These are phyloP conservation scores for Strigops habroptila DNA, from an alignment of 2,113 vertebrate species.

Conservation along the genomic window DNA sequence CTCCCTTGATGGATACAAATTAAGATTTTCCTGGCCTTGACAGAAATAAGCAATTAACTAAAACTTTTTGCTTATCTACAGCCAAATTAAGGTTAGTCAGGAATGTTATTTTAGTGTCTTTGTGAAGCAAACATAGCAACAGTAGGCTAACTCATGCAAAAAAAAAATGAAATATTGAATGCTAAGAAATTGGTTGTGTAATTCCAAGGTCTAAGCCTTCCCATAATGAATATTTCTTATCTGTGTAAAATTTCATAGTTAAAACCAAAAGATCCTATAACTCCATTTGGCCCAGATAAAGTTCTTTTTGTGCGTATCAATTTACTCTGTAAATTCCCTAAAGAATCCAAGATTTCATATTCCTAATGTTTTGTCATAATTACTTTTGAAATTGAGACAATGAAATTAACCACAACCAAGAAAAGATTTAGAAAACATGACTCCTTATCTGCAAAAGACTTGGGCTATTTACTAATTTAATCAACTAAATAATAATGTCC, in stretches of 20 bases:
- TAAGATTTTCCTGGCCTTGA: conserved; percentile 26
- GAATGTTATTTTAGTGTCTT: not conserved
- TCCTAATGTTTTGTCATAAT: not conserved
- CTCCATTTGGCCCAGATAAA: not conserved
- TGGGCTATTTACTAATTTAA: not conserved
- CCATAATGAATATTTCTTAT: not conserved
- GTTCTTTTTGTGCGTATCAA: not conserved
- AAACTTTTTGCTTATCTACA: not conserved
- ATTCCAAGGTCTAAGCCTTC: not conserved
- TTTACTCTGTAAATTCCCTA: not conserved
- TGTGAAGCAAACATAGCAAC: not conserved
- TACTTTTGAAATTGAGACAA: not conserved
- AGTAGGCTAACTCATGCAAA: not conserved
- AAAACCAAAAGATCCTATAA: not conserved
- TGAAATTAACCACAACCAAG: not conserved
- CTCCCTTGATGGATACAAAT: not conserved
- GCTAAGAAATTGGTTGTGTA: not conserved
- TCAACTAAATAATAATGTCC: not conserved
- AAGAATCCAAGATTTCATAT: not conserved
- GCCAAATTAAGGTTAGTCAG: not conserved
- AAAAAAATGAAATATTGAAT: not conserved
- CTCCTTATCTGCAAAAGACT: not conserved
- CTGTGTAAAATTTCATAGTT: not conserved
- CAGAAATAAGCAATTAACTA: conserved; percentile 21
- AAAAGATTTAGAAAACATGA: not conserved